Evolutionary conservation across 1,140 invertebrate genomes (phyloP).

Genomic region (Sycophaga agraensis): DNA sequence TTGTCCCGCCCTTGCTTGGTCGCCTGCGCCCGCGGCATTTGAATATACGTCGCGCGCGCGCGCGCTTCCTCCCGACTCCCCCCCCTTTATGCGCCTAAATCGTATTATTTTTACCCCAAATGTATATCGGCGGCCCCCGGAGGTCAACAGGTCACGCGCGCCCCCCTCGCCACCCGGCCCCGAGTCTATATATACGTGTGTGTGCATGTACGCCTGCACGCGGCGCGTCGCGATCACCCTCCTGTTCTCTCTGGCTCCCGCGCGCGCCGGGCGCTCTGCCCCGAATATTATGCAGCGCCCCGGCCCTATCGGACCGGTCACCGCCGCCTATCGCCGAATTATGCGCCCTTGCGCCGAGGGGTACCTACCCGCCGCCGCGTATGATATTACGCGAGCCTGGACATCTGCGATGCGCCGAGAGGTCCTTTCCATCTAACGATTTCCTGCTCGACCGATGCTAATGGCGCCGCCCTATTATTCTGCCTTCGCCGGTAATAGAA

Average conservation of each 20-base stretch:
- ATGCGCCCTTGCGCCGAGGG: slow-evolving; percentile 1
- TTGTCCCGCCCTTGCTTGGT: slow-evolving; percentile 40
- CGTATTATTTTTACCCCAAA: slow-evolving; percentile 61
- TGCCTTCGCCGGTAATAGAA: too few species aligned
- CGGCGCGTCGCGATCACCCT: not conserved
- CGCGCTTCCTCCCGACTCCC: not conserved
- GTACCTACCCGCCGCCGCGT: not conserved
- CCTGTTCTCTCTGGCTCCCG: not conserved
- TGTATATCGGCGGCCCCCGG: slow-evolving; percentile 42
- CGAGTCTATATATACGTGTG: too few species aligned
- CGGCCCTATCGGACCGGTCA: not conserved
- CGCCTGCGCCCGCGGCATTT: not conserved
- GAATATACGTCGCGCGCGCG: not conserved
- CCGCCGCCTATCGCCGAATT: not conserved
- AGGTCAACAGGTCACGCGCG: slow-evolving; percentile 56
- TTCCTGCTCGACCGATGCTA: too few species aligned
- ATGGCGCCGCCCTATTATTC: too few species aligned
- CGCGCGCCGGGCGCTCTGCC: not conserved
- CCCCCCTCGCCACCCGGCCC: slow-evolving; percentile 55
- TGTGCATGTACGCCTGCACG: too few species aligned
- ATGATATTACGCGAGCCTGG: not conserved
- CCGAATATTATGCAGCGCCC: not conserved
- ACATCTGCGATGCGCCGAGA: slow-evolving; percentile 13
- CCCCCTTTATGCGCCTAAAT: slow-evolving; percentile 57
- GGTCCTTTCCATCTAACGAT: too few species aligned